Conservation (phyloP, 2,797 vertebrate genomes). For the Potorous gilbertii region DNA sequence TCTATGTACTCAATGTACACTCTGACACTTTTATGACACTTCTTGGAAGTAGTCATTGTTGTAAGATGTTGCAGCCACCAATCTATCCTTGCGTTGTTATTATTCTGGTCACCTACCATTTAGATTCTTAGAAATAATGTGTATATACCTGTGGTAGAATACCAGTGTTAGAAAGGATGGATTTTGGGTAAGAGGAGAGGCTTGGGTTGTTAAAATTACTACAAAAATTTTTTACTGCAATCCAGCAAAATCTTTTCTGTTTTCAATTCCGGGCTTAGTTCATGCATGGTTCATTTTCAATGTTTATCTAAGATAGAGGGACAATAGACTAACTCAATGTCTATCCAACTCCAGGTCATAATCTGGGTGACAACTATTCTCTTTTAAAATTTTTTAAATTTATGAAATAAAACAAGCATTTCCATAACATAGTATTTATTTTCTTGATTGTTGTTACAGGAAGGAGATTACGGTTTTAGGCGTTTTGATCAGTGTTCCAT, state of each 20-base stretch:
- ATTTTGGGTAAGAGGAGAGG: neutral
- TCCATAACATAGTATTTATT: neutral
- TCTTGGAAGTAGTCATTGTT: neutral
- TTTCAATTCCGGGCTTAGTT: neutral
- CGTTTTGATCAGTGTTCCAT: neutral
- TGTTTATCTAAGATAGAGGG: neutral
- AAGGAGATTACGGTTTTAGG: neutral
- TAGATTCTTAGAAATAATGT: neutral
- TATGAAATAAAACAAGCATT: neutral
- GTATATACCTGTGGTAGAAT: neutral
- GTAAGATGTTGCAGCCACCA: neutral
- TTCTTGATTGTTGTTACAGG: neutral
- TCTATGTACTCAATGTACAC: neutral
- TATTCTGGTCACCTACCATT: neutral
- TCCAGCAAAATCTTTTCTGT: neutral
- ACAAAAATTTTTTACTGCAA: neutral
- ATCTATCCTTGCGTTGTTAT: neutral
- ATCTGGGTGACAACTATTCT: neutral
- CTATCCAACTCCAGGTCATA: neutral
- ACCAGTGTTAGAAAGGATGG: neutral
- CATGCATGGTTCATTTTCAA: neutral
- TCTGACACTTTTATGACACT: neutral
- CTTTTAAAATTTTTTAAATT: neutral
- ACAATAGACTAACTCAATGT: neutral
- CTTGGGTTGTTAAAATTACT: neutral